phyloP scores from a whole-genome alignment of 2,888 invertebrate genomes.

The Metopia argyrocephala region DNA sequence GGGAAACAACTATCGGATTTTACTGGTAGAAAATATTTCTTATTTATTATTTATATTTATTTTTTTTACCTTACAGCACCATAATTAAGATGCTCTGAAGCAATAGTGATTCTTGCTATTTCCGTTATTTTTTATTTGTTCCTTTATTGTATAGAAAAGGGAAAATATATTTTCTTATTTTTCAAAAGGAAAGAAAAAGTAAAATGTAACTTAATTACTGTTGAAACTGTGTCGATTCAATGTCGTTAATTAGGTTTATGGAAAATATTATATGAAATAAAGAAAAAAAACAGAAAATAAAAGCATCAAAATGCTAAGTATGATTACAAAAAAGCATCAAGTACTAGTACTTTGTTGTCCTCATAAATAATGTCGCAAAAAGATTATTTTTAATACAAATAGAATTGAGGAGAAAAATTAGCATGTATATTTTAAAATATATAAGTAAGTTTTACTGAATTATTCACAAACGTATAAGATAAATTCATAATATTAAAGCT shows the following conservation, averaged over 20 bases:
- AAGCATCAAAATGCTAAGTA: background rate
- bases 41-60: too few relatives aligned
- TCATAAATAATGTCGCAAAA: slow-evolving; percentile 12
- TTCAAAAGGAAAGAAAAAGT: background rate
- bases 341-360: background rate
- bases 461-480: too few relatives aligned
- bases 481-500: too few relatives aligned
- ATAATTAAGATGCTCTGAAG: too few relatives aligned
- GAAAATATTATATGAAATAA: background rate
- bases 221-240: slow-evolving; percentile 15
- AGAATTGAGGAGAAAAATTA: background rate
- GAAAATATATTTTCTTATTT: background rate
- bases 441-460: too few relatives aligned
- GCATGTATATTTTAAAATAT: background rate
- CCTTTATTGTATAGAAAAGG: too few relatives aligned
- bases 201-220: slow-evolving; percentile 28
- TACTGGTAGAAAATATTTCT: too few relatives aligned
- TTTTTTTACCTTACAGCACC: too few relatives aligned
- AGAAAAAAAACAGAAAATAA: background rate
- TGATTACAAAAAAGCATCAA: background rate
- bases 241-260: slow-evolving; percentile 19
- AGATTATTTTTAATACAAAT: background rate
- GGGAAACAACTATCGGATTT: too few relatives aligned
- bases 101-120: background rate
- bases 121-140: background rate